phyloP scores from a whole-genome alignment of 2,888 invertebrate genomes.

The Lasioglossum morio region DNA sequence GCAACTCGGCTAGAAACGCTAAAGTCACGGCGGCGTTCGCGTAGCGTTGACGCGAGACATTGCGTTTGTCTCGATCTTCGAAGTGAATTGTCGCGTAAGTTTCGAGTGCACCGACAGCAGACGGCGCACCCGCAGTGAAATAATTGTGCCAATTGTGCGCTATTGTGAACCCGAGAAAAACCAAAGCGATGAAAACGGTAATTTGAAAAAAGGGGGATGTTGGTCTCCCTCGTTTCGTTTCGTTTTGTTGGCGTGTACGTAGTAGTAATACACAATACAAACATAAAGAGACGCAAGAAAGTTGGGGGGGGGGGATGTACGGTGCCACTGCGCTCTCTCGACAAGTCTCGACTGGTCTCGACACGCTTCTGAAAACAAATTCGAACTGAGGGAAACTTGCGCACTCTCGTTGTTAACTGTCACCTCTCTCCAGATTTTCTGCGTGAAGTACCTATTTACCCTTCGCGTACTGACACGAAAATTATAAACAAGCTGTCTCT shows the following conservation, averaged over 20 bases:
- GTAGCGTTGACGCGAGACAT: slow-evolving; percentile 43
- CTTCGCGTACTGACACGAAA: neutral
- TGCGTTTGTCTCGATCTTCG: slow-evolving; percentile 45
- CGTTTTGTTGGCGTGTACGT: slow-evolving; percentile 31
- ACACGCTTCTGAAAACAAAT: slow-evolving; percentile 30
- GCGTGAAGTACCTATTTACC: neutral
- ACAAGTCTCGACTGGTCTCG: too few relatives aligned
- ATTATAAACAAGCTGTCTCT: neutral
- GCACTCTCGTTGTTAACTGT: slow-evolving; percentile 39
- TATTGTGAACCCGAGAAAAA: slow-evolving; percentile 28
- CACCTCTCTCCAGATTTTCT: slow-evolving; percentile 21
- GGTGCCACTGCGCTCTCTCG: neutral
- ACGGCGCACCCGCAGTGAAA: slow-evolving; percentile 40
- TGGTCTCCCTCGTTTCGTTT: slow-evolving; percentile 21
- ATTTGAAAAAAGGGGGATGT: slow-evolving; percentile 26
- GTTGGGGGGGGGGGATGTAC: neutral
- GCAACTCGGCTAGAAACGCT: neutral
- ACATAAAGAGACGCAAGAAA: neutral
- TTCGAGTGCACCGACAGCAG: slow-evolving; percentile 39
- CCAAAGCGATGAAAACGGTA: slow-evolving; percentile 24
- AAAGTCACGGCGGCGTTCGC: slow-evolving; percentile 49
- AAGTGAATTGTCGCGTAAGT: slow-evolving; percentile 35
- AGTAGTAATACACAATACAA: slow-evolving; percentile 25
- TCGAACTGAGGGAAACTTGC: slow-evolving; percentile 24
- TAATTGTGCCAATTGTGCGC: slow-evolving; percentile 21